phyloP scores from a whole-genome alignment of 2,113 vertebrate species.

The Mustela nigripes region DNA sequence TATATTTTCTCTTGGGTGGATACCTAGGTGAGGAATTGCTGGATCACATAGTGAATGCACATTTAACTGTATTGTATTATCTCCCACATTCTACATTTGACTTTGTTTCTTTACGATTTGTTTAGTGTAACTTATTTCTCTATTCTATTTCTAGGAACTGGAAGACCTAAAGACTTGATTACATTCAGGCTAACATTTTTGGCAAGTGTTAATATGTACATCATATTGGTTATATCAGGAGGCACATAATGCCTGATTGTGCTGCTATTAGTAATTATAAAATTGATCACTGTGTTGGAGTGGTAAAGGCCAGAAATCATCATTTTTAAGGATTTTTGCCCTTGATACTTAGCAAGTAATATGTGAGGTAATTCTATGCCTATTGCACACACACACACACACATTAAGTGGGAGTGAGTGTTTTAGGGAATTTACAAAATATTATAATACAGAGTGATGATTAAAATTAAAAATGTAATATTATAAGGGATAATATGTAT shows the following conservation, averaged over 20 bases:
- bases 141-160: not conserved
- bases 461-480: not conserved
- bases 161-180: not conserved
- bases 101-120: not conserved
- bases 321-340: not conserved
- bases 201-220: not conserved
- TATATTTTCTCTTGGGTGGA: not conserved
- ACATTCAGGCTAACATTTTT: not conserved
- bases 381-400: not conserved
- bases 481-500: not conserved
- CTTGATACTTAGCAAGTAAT: constrained; percentile 14
- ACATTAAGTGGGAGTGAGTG: not conserved
- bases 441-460: not conserved
- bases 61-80: not conserved
- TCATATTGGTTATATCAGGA: not conserved
- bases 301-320: not conserved
- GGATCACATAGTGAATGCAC: not conserved
- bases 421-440: not conserved
- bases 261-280: not conserved
- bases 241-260: not conserved
- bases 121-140: not conserved
- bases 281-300: not conserved
- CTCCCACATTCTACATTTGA: not conserved
- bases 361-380: not conserved
- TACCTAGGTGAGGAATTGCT: not conserved